phyloP scores from a whole-genome alignment of 2,888 invertebrate genomes.

The Hypena proboscidalis region DNA sequence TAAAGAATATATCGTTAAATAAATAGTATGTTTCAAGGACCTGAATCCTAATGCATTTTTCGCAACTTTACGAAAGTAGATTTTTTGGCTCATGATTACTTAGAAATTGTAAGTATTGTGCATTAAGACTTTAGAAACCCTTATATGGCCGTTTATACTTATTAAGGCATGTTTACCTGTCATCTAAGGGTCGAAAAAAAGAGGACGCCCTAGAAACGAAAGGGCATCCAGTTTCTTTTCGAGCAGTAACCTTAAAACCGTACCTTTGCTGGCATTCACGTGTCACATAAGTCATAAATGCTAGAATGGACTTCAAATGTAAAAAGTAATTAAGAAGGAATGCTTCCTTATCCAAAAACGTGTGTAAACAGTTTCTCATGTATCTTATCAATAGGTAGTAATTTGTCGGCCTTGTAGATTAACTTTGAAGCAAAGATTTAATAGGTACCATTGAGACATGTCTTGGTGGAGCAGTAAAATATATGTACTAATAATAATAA shows the following conservation, averaged over 20 bases:
- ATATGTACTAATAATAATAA: no score
- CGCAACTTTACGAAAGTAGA: constrained; percentile 22
- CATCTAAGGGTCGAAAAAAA: no score
- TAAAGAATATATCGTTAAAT: constrained; percentile 38
- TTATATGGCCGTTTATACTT: no score
- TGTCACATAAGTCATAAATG: no score
- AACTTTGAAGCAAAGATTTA: constrained; percentile 28
- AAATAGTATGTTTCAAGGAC: constrained; percentile 28
- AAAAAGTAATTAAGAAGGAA: neutral
- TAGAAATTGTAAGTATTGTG: no score
- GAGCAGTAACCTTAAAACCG: no score
- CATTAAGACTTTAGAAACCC: no score
- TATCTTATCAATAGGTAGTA: constrained; percentile 32
- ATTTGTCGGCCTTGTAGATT: constrained; percentile 28
- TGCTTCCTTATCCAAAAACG: constrained; percentile 9
- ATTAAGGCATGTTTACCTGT: no score
- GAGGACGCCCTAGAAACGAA: neutral
- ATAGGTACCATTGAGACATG: no score
- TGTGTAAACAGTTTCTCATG: constrained; percentile 5
- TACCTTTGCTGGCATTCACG: no score
- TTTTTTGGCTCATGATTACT: neutral
- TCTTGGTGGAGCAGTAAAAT: no score
- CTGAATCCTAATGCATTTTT: constrained; percentile 30
- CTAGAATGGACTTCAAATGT: neutral
- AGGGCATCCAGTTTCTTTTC: neutral